Evolutionary conservation across 2,888 invertebrate genomes (phyloP).

Genomic region (Neria commutata): DNA sequence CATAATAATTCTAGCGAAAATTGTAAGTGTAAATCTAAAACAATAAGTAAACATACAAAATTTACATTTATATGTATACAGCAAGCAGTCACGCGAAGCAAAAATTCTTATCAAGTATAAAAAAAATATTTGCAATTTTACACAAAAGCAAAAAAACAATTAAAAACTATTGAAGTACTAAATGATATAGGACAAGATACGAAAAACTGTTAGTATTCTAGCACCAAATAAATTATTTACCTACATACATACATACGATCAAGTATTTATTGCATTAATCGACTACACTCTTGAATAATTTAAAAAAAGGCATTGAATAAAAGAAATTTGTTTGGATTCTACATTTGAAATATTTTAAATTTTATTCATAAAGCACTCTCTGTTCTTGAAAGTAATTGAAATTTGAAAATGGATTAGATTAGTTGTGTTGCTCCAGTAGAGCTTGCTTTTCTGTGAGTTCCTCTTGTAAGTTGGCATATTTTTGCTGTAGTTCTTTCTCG

Average conservation of each 20-base stretch:
- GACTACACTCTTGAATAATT: no score
- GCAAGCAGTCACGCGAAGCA: not conserved
- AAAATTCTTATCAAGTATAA: constrained; percentile 5
- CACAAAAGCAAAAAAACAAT: constrained; percentile 18
- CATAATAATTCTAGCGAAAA: constrained; percentile 19
- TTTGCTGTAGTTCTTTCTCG: constrained; percentile 84
- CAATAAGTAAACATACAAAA: constrained; percentile 22
- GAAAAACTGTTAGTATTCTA: constrained; percentile 56
- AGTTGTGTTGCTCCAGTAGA: no score
- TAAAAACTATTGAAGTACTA: constrained; percentile 24
- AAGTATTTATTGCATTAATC: constrained; percentile 19
- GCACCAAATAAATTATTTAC: constrained; percentile 51
- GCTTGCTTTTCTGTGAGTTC: constrained; percentile 64
- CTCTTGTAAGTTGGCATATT: constrained; percentile 77
- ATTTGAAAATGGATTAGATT: no score
- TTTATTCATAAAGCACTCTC: no score
- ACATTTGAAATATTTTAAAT: no score
- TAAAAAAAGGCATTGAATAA: no score
- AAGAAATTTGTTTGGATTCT: no score
- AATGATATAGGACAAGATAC: constrained; percentile 26
- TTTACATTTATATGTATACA: constrained; percentile 39
- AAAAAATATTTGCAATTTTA: constrained; percentile 1
- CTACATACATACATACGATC: constrained; percentile 43
- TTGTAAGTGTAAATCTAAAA: constrained; percentile 38
- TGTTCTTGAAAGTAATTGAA: no score